Conservation (phyloP, 2,113 vertebrate genomes). For the Chiloscyllium plagiosum region DNA sequence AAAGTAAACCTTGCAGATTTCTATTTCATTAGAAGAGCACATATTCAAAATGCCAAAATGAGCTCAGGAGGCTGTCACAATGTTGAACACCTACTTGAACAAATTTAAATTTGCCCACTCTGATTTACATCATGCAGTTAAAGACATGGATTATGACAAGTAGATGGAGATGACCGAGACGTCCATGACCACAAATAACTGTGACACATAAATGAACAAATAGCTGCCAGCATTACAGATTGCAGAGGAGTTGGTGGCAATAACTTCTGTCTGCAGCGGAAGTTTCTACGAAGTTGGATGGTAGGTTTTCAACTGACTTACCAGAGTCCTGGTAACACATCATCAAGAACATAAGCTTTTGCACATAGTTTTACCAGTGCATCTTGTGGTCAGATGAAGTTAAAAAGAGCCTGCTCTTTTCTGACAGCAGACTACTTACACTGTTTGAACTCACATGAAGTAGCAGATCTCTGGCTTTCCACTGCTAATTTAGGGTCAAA, state of each 20-base stretch:
- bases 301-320: background rate
- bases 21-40: background rate
- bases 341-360: background rate
- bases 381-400: background rate
- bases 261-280: background rate
- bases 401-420: background rate
- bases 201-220: background rate
- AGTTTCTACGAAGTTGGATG: background rate
- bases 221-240: background rate
- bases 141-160: background rate
- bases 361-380: background rate
- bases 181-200: background rate
- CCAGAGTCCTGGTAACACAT: background rate
- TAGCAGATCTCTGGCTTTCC: background rate
- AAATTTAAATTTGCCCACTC: background rate
- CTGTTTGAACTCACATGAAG: background rate
- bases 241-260: background rate
- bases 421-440: background rate
- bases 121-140: background rate
- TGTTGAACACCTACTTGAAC: background rate
- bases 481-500: background rate
- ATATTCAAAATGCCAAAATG: background rate
- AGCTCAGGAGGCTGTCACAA: background rate
- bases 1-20: background rate
- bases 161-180: background rate